Percentiles rank a stretch among this genome's conserved stretches.
Evolutionary conservation across 2,113 vertebrate species (phyloP).

Genomic region (Leptocoma aspasia): DNA sequence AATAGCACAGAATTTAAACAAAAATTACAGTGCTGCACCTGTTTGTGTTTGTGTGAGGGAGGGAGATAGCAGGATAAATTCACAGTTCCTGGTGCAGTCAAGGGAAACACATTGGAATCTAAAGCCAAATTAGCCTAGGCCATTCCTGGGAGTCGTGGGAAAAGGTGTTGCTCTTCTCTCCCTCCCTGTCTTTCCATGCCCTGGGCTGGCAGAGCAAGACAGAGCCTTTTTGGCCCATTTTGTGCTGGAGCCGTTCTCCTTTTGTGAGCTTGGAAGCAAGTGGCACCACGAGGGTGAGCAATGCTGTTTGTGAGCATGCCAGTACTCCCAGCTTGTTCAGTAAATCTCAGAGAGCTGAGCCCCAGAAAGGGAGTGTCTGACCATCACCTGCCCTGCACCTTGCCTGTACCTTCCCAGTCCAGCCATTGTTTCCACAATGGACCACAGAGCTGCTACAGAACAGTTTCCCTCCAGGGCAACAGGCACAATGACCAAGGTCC

Average conservation of each 20-base stretch:
- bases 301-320: not conserved
- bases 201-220: not conserved
- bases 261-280: not conserved
- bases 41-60: not conserved
- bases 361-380: not conserved
- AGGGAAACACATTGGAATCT: not conserved
- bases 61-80: not conserved
- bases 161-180: not conserved
- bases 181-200: not conserved
- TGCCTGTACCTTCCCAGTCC: not conserved
- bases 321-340: not conserved
- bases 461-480: slow-evolving; percentile 16
- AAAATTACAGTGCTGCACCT: not conserved
- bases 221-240: not conserved
- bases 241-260: not conserved
- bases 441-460: not conserved
- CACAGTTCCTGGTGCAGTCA: not conserved
- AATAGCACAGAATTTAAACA: not conserved
- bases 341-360: not conserved
- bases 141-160: not conserved
- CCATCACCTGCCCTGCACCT: not conserved
- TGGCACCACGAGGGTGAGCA: not conserved
- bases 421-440: slow-evolving; percentile 36
- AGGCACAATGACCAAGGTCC: slow-evolving; percentile 10
- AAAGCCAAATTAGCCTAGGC: not conserved